phyloP scores from a whole-genome alignment of 2,888 invertebrate genomes.

The Peribatodes rhomboidaria region DNA sequence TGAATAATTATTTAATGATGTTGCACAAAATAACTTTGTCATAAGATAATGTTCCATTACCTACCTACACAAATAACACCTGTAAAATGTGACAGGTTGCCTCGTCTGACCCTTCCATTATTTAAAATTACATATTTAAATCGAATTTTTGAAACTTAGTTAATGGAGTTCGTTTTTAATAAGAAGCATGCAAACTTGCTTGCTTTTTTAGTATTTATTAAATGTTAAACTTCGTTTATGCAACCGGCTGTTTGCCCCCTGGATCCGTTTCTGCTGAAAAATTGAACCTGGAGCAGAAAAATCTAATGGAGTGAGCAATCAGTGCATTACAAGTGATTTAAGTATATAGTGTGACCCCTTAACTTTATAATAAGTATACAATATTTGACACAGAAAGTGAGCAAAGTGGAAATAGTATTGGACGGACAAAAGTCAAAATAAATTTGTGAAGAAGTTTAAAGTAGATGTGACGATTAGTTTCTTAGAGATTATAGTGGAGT shows the following conservation, averaged over 20 bases:
- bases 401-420: conserved; percentile 46
- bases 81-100: too few relatives aligned
- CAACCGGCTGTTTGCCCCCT: not conserved
- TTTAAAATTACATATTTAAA: too few relatives aligned
- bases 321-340: not conserved
- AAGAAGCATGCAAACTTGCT: too few relatives aligned
- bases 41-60: too few relatives aligned
- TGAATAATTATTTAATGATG: too few relatives aligned
- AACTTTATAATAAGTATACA: conserved; percentile 8
- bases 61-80: too few relatives aligned
- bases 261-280: not conserved
- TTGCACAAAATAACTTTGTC: too few relatives aligned
- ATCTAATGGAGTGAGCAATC: conserved; percentile 1
- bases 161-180: too few relatives aligned
- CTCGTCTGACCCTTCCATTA: too few relatives aligned
- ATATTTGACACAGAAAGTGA: conserved; percentile 59
- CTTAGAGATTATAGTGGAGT: not conserved
- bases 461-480: not conserved
- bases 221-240: too few relatives aligned
- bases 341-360: not conserved
- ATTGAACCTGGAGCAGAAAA: not conserved
- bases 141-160: too few relatives aligned
- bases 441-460: conserved; percentile 3
- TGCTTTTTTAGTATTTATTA: too few relatives aligned
- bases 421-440: conserved; percentile 46